A percentile compares a stretch with the other conserved stretches of the same genome.
phyloP scores from a whole-genome alignment of 2,888 invertebrate species.

The Malachius bipustulatus region DNA sequence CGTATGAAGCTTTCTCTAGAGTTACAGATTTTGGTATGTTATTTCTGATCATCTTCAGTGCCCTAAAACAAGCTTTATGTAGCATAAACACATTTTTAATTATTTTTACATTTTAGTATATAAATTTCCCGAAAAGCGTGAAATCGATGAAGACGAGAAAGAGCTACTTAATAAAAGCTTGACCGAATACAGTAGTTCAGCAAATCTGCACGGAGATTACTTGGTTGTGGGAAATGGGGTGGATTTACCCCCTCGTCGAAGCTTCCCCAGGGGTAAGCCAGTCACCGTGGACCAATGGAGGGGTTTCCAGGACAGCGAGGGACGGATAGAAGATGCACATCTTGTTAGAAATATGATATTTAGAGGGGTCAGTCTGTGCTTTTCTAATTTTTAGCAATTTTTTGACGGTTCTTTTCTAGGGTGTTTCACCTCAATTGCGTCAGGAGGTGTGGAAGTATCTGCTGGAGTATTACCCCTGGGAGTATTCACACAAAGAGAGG shows the following conservation, averaged over 20 bases:
- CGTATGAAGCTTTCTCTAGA: constrained; percentile 77
- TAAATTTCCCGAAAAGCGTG: constrained; percentile 48
- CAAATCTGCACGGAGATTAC: constrained; percentile 55
- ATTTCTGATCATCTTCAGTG: constrained; percentile 9
- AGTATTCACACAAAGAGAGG: constrained; percentile 60
- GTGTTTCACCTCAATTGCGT: constrained; percentile 63
- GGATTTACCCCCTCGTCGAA: constrained; percentile 57
- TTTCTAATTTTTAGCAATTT: constrained; percentile 6
- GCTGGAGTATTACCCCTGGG: constrained; percentile 79
- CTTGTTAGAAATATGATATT: constrained; percentile 78
- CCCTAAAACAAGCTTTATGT: too few relatives aligned
- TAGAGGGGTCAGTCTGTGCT: constrained; percentile 58
- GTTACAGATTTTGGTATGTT: constrained; percentile 62
- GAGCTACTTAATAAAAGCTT: constrained; percentile 50
- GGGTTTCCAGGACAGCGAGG: constrained; percentile 65
- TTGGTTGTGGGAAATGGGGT: constrained; percentile 55
- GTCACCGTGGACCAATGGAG: constrained; percentile 72
- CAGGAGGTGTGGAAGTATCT: constrained; percentile 91
- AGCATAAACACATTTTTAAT: too few relatives aligned
- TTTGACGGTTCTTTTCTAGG: constrained; percentile 44
- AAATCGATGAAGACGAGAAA: constrained; percentile 50
- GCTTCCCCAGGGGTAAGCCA: constrained; percentile 58
- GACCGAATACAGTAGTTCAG: constrained; percentile 36
- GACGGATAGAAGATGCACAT: constrained; percentile 65
- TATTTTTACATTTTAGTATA: constrained; percentile 38